Percentiles rank a stretch among this genome's conserved stretches.
These are phyloP conservation scores for Ivindomyrus marchei DNA, from an alignment of 2,113 vertebrate genomes.

Conservation along the genomic window DNA sequence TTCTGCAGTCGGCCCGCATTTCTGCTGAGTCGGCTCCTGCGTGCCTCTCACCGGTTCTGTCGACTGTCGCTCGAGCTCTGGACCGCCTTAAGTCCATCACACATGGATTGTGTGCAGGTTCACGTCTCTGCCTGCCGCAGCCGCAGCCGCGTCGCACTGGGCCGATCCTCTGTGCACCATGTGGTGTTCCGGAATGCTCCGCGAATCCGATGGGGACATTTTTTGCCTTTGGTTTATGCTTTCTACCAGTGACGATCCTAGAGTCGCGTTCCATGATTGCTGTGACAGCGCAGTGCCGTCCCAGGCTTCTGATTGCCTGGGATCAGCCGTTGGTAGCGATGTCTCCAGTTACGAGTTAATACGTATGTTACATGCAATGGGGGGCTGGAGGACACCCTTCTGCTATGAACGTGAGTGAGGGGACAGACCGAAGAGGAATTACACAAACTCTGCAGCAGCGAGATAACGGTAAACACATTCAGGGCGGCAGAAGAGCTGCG, in stretches of 20 bases:
- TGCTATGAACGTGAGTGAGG: neutral
- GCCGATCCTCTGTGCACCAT: too few relatives aligned
- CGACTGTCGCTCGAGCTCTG: neutral
- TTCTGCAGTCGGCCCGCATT: neutral
- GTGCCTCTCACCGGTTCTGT: neutral
- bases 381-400: neutral
- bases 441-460: neutral
- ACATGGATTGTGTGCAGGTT: neutral
- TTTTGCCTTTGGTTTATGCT: too few relatives aligned
- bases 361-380: neutral
- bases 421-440: neutral
- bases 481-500: neutral
- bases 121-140: neutral
- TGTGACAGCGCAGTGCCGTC: neutral
- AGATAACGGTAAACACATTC: neutral
- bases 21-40: neutral
- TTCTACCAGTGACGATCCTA: neutral
- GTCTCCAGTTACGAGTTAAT: neutral
- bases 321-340: neutral
- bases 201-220: too few relatives aligned
- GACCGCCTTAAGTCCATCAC: neutral
- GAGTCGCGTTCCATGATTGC: neutral
- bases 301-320: neutral
- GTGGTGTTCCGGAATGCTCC: neutral
- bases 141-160: neutral